Base-by-base conservation (phyloP, 1,140 invertebrate species). In the Linepithema humile region DNA sequence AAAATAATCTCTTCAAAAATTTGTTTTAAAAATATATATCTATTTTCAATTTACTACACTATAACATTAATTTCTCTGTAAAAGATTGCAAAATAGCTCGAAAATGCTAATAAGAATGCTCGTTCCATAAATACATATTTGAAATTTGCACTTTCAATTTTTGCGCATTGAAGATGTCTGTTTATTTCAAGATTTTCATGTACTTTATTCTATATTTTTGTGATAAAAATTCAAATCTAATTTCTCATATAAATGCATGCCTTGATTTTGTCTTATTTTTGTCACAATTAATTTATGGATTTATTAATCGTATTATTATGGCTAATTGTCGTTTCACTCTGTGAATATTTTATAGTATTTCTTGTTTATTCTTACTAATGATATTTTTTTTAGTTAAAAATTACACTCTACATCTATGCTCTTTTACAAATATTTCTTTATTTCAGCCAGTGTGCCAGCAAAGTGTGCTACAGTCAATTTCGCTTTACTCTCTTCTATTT, bases 61-160 rank as follows among this genome's bases (percentile, higher is more conserved):
- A n/a, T n/a, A n/a, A n/a, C n/a, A n/a, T n/a, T n/a, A n/a, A n/a
- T n/a, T n/a, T n/a, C n/a, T n/a, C n/a, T n/a, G n/a, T n/a, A n/a
- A n/a, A n/a, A n/a, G n/a, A n/a, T n/a, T n/a, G n/a, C n/a, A n/a
- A n/a, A n/a, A n/a, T n/a, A n/a, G n/a, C n/a, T n/a, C 40, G 20
- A 69, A 69, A n/a, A 9, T 0, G 17, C 23, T 6, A 12, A 64
- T 12, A 65, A 40, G 0, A 4, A 17, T 23, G 4, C 17, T 0
- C n/a, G 38, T 35, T 53, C 35, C 15, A 70, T n/a, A n/a, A n/a
- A n/a, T 70, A 70, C 48, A 29, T 50, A 70, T 32, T 50, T 50
- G 6, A 70, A 35, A 17, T 50, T 70, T 70, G 26, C 26, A 12
- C 12, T 48, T 67, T 17, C 10, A 3, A 23, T n/a, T n/a, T n/a